Evolutionary conservation across 2,113 vertebrate genomes (phyloP).

Genomic region (Labrus mixtus): DNA sequence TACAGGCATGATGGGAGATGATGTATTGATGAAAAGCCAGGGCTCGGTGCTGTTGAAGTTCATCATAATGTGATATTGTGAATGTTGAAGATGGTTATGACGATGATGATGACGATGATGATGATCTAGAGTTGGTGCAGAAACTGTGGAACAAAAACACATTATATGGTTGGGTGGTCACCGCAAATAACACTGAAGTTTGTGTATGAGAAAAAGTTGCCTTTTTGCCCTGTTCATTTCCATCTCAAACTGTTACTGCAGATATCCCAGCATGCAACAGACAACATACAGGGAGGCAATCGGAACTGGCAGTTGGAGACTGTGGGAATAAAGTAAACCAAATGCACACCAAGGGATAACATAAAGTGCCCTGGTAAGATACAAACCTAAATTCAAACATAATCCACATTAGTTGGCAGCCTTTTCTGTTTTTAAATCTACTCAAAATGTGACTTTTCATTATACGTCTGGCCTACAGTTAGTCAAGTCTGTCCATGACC

Average conservation of each 20-base stretch:
- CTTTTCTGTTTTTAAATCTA: too few species aligned
- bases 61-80: conserved; percentile 33
- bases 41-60: conserved; percentile 63
- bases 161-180: background rate
- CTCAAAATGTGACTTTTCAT: too few species aligned
- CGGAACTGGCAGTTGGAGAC: background rate
- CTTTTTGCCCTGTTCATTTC: background rate
- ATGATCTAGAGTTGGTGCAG: background rate
- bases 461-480: too few species aligned
- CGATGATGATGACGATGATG: background rate
- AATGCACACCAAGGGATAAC: too few species aligned
- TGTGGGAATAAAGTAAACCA: too few species aligned
- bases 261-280: conserved; percentile 7
- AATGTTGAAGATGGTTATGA: conserved; percentile 7
- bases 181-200: background rate
- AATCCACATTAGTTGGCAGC: too few species aligned
- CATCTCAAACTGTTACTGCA: background rate
- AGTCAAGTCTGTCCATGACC: too few species aligned
- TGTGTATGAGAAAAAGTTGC: background rate
- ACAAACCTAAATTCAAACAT: too few species aligned
- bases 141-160: conserved; percentile 34
- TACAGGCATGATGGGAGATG: conserved; percentile 45
- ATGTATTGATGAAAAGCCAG: conserved; percentile 70
- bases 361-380: too few species aligned
- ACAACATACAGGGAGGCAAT: background rate